phyloP scores from a whole-genome alignment of 2,113 vertebrate genomes.

The Chrysochloris asiatica region DNA sequence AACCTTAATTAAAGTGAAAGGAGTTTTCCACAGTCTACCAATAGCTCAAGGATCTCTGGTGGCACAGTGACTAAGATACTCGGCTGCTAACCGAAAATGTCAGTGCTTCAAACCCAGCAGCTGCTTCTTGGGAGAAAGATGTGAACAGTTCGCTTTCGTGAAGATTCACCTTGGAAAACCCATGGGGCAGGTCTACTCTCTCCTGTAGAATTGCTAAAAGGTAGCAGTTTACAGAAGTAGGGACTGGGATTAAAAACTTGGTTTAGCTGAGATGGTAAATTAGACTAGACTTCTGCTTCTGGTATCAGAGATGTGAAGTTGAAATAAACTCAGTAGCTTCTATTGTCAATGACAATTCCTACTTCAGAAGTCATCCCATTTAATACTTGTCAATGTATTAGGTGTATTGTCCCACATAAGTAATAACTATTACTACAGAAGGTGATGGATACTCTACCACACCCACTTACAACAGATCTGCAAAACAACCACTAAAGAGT shows the following conservation, averaged over 20 bases:
- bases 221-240: too few relatives aligned
- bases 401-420: background rate
- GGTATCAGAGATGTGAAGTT: background rate
- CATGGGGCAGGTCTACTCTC: too few relatives aligned
- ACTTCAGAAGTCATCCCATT: background rate
- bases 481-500: constrained; percentile 48
- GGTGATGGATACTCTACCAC: accelerated
- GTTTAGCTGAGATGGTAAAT: background rate
- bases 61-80: too few relatives aligned
- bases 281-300: background rate
- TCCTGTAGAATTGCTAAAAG: too few relatives aligned
- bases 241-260: too few relatives aligned
- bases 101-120: too few relatives aligned
- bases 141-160: too few relatives aligned
- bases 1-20: constrained; percentile 25
- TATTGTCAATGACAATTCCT: background rate
- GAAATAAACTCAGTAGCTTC: background rate
- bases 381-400: too few relatives aligned
- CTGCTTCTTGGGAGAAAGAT: too few relatives aligned
- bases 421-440: background rate
- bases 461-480: background rate
- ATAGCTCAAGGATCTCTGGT: background rate
- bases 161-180: too few relatives aligned
- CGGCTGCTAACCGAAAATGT: too few relatives aligned
- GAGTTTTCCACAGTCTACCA: background rate